Evolutionary conservation across 2,888 invertebrate genomes (phyloP).

Genomic region (Xestoiulus laeticollis): DNA sequence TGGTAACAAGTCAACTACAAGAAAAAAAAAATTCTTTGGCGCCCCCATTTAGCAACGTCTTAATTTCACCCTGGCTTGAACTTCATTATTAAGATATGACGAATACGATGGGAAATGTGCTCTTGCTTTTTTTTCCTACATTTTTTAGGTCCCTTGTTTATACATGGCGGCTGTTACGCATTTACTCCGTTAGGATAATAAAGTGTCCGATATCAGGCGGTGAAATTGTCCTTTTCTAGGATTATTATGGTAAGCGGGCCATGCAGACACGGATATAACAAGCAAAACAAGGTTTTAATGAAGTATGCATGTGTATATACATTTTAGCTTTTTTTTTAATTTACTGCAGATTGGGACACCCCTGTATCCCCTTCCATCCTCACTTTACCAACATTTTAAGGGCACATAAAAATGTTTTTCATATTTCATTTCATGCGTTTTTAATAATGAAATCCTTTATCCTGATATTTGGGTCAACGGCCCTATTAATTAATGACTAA

Average conservation of each 20-base stretch:
- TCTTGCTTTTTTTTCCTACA: conserved; percentile 4
- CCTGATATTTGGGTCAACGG: background rate
- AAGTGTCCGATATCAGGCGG: conserved; percentile 32
- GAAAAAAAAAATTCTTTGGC: background rate
- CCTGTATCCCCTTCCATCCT: background rate
- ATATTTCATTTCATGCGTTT: background rate
- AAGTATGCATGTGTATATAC: background rate
- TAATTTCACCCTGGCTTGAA: background rate
- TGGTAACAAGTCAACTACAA: no score
- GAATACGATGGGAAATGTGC: background rate
- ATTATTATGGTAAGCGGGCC: background rate
- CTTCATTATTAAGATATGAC: background rate
- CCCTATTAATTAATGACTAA: background rate
- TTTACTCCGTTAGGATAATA: conserved; percentile 1
- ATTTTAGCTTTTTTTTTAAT: background rate
- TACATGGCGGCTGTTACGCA: conserved; percentile 21
- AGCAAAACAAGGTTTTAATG: background rate
- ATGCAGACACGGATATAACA: background rate
- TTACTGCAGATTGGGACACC: background rate
- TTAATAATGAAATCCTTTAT: background rate
- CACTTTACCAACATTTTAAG: background rate
- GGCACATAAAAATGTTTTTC: background rate
- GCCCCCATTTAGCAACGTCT: background rate
- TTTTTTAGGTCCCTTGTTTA: conserved; percentile 40
- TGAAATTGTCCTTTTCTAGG: conserved; percentile 6